Evolutionary conservation across 2,888 invertebrate genomes (phyloP).

Genomic region (Spilarctia lutea): DNA sequence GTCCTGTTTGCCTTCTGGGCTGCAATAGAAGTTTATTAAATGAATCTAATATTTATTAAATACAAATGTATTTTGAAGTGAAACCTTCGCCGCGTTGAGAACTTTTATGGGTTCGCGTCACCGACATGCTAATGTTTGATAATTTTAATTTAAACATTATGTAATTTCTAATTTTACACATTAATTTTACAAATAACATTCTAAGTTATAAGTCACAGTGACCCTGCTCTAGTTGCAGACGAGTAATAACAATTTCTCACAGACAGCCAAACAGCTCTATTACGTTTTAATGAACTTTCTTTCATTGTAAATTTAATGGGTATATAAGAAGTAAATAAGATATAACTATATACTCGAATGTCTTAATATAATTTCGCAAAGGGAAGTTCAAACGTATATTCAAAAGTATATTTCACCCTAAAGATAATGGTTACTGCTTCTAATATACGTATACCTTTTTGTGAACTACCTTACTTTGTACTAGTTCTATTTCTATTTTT

Average conservation of each 20-base stretch:
- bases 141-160: too few species aligned
- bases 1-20: background rate
- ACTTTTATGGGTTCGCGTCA: too few species aligned
- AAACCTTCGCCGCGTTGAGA: too few species aligned
- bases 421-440: background rate
- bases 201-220: too few species aligned
- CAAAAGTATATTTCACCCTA: background rate
- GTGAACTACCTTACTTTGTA: background rate
- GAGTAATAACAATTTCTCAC: slow-evolving; percentile 37
- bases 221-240: slow-evolving; percentile 63
- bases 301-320: slow-evolving; percentile 4
- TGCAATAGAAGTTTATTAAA: background rate
- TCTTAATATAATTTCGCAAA: background rate
- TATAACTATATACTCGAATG: background rate
- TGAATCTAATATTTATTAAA: background rate
- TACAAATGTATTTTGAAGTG: background rate
- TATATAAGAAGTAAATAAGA: background rate
- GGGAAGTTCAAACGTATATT: too few species aligned
- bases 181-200: too few species aligned
- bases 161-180: too few species aligned
- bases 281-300: background rate
- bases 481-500: background rate
- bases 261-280: slow-evolving; percentile 7
- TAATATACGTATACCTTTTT: background rate
- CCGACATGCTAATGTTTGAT: too few species aligned